Conservation (phyloP, 53 echinoderm and acorn worm genomes). For the Paelopatides confundens region DNA sequence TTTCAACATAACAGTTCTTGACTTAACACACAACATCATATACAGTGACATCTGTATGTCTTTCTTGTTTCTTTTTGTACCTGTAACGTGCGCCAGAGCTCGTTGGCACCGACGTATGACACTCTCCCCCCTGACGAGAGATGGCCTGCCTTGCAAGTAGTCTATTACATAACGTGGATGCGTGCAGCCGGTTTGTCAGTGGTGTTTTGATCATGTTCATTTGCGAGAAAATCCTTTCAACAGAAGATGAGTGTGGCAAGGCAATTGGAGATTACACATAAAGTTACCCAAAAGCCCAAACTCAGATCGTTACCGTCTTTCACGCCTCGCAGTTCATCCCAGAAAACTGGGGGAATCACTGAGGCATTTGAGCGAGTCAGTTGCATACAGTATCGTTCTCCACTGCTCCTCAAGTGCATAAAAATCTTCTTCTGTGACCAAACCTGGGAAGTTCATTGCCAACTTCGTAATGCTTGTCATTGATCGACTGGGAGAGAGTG, state of each 20-base stretch:
- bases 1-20: neutral
- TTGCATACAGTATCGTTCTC: conserved; percentile 33
- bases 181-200: conserved; percentile 35
- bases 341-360: conserved; percentile 40
- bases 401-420: conserved; percentile 34
- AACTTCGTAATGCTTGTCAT: conserved; percentile 24
- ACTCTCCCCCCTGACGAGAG: conserved; percentile 14
- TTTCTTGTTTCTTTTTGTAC: neutral
- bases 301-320: neutral
- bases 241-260: conserved; percentile 40
- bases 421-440: conserved; percentile 34
- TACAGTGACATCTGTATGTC: too few relatives aligned
- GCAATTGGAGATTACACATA: conserved; percentile 27
- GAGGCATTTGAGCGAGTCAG: conserved; percentile 22
- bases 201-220: conserved; percentile 49
- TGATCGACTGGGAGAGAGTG: conserved; percentile 27
- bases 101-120: conserved; percentile 26
- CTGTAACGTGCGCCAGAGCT: neutral
- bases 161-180: conserved; percentile 27
- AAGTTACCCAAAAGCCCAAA: conserved; percentile 30
- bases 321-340: too few relatives aligned
- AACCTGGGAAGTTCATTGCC: conserved; percentile 28
- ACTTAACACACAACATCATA: neutral
- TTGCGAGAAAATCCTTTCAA: conserved; percentile 32
- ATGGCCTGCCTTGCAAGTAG: conserved; percentile 39